These are phyloP conservation scores for Apolygus lucorum DNA, from an alignment of 1,140 invertebrate species.

Conservation along the genomic window DNA sequence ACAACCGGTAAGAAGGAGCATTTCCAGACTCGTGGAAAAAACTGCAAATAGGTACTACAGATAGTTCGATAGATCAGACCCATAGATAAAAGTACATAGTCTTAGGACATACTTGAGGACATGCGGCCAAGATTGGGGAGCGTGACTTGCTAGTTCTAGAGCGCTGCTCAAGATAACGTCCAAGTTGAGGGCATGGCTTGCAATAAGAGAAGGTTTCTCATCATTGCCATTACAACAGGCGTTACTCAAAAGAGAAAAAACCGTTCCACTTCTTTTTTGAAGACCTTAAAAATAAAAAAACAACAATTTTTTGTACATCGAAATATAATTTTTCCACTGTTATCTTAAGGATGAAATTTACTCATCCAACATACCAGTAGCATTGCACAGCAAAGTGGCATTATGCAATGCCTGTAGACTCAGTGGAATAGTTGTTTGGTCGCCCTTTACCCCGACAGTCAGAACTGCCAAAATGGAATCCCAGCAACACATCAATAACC, in stretches of 20 bases:
- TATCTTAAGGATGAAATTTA: not conserved
- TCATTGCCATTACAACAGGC: constrained; percentile 39
- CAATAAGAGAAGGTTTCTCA: constrained; percentile 35
- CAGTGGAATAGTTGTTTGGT: constrained; percentile 35
- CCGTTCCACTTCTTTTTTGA: constrained; percentile 73
- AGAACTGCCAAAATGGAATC: constrained; percentile 80
- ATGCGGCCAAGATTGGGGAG: constrained; percentile 85
- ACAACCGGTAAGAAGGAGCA: not conserved
- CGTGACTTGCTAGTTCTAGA: constrained; percentile 81
- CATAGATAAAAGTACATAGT: not conserved
- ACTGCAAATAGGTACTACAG: too few relatives aligned
- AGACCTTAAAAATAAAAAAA: constrained; percentile 45
- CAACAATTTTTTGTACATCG: not conserved
- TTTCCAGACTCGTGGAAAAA: too few relatives aligned
- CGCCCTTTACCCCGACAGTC: constrained; percentile 42
- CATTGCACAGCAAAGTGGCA: constrained; percentile 47
- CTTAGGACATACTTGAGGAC: constrained; percentile 64
- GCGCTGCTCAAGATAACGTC: constrained; percentile 73
- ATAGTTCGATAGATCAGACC: not conserved
- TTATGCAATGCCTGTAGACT: constrained; percentile 81
- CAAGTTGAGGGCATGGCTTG: constrained; percentile 81
- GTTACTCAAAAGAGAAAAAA: constrained; percentile 66
- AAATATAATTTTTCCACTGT: not conserved
- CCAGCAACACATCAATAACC: constrained; percentile 84
- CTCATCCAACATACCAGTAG: constrained; percentile 47